Evolutionary conservation across 2,888 invertebrate genomes (phyloP).

Genomic region (Acrobasis consociella): DNA sequence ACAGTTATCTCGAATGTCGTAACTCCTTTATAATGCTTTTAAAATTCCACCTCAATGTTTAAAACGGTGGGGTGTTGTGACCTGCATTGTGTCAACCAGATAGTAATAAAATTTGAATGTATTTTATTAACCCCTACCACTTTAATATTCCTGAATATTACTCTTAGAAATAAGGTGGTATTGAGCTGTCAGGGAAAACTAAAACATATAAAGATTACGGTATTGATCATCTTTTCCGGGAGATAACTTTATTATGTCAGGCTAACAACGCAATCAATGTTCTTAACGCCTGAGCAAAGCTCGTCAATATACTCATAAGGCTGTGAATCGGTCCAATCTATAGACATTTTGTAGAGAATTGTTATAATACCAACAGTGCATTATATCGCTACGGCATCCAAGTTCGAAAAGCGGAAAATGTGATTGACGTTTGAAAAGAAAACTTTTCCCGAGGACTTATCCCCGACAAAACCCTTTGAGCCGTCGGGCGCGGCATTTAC

Average conservation of each 20-base stretch:
- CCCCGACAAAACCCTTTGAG: conserved; percentile 39
- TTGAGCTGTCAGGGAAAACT: not conserved
- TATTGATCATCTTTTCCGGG: not conserved
- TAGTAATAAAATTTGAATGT: too few species aligned
- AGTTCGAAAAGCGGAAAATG: conserved; percentile 37
- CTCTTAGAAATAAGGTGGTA: too few species aligned
- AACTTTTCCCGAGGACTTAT: conserved; percentile 37
- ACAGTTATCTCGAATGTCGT: too few species aligned
- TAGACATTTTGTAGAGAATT: conserved; percentile 13
- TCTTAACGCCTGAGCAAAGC: conserved; percentile 1
- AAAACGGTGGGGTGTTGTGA: too few species aligned
- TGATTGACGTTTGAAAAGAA: conserved; percentile 42
- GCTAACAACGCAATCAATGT: not conserved
- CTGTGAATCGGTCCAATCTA: conserved; percentile 12
- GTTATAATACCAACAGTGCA: conserved; percentile 20
- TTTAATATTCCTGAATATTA: too few species aligned
- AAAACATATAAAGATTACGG: not conserved
- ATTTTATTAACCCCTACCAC: too few species aligned
- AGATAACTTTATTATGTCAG: conserved; percentile 1
- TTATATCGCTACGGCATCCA: conserved; percentile 29
- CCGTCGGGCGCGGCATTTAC: conserved; percentile 34
- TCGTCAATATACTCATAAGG: not conserved
- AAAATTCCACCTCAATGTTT: too few species aligned
- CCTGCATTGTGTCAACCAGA: not conserved
- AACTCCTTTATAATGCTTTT: too few species aligned